Evolutionary conservation across 2,888 invertebrate species (phyloP), one percentile per base, ranked within the genome.

Genomic region (Caenorhabditis sp.): DNA sequence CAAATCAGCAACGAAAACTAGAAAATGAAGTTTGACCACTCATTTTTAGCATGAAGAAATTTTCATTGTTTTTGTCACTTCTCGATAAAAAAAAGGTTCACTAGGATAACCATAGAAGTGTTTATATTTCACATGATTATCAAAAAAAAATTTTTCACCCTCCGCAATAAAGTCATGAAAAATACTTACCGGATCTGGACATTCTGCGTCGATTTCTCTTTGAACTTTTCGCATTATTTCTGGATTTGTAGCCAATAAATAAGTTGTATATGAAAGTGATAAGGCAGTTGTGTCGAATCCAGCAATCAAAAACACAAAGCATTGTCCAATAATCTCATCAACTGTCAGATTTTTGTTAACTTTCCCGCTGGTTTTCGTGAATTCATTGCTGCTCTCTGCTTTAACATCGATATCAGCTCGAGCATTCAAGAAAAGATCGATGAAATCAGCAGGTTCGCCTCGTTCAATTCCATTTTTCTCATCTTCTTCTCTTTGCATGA

Each of bases 281-380:
- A n/a, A n/a, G n/a, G n/a, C n/a, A n/a, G n/a, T n/a, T n/a, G 91
- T 91, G 77, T 91, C 90, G 73, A 90, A 91, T 0, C 91, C 90
- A 21, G 89, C 90, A 59, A 90, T 77, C 27, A 90, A 82, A 76
- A 90, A 90, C 1, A 90, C 84, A 68, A 89, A 86, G 7, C 87
- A 84, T 70, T 89, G 88, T 25, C 87, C 88, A 43, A 88, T 80
- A 63, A 89, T 86, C 67, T 89, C 88, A 10, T 70, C 65, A 10
- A 65, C 64, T 1, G 78, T 77, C 31, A 69, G 43, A 14, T 63
- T 61, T 14, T 60, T 59, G 23, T 67, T 60, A 7, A 38, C 43
- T 63, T 72, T 59, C 17, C 56, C 60, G 27, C 8, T 36, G 23
- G 20, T 58, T 21, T 63, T 70, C 5, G 49, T 52, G 31, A 60